Evolutionary conservation across 2,797 vertebrate genomes (phyloP).

Genomic region (Hirundo rustica): DNA sequence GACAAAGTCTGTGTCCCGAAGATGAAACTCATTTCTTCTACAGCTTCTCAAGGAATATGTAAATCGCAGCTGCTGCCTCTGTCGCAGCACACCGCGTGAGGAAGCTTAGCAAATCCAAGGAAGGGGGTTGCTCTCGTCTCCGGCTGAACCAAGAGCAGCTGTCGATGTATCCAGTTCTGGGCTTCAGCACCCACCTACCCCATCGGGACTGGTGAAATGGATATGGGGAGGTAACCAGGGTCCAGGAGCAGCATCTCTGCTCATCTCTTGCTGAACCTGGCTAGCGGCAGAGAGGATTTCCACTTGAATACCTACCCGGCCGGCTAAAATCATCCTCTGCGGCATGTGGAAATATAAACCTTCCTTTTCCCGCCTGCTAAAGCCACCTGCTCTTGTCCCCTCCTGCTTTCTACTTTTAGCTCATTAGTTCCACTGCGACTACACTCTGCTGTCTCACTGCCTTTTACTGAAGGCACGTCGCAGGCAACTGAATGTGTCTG

Average conservation of each 20-base stretch:
- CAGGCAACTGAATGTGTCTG: background rate
- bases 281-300: background rate
- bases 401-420: slow-evolving; percentile 56
- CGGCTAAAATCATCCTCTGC: background rate
- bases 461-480: background rate
- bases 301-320: background rate
- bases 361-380: slow-evolving; percentile 46
- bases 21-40: background rate
- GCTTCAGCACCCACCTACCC: background rate
- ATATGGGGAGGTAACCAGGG: background rate
- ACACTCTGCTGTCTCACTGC: background rate
- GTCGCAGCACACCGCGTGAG: rapidly evolving
- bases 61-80: background rate
- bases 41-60: background rate
- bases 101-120: background rate
- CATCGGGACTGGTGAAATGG: background rate
- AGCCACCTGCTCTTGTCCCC: slow-evolving; percentile 60
- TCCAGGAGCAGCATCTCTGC: background rate
- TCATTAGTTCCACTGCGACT: slow-evolving; percentile 1
- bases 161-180: background rate
- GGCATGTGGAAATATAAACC: slow-evolving; percentile 48
- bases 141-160: background rate
- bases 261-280: background rate
- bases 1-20: background rate
- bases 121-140: background rate